Percentiles rank a stretch among this genome's conserved stretches.
Evolutionary conservation across 2,888 invertebrate species (phyloP).

Genomic region (Cynaeus angustus): DNA sequence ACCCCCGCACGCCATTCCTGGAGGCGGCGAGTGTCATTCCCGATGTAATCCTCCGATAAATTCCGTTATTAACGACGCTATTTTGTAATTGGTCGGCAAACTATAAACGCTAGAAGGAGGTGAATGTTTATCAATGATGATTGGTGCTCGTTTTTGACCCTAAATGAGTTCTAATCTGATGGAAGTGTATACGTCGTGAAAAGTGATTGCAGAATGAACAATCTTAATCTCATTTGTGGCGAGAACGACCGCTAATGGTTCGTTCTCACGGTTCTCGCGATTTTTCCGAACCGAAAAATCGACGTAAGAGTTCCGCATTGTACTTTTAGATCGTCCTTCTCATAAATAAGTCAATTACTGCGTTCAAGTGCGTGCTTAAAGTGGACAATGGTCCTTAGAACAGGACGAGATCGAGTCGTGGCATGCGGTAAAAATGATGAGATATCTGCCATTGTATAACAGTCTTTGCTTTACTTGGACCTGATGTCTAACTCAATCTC

Average conservation of each 20-base stretch:
- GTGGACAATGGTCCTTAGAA: conserved; percentile 45
- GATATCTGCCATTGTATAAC: conserved; percentile 61
- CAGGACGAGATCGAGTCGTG: conserved; percentile 40
- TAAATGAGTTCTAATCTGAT: conserved; percentile 40
- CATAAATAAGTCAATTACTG: conserved; percentile 61
- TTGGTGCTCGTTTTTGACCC: conserved; percentile 37
- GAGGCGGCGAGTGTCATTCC: conserved; percentile 25
- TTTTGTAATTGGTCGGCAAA: conserved; percentile 35
- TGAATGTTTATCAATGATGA: conserved; percentile 37
- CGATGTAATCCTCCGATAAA: conserved; percentile 32
- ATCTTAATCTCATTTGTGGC: conserved; percentile 45
- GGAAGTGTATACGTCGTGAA: conserved; percentile 40
- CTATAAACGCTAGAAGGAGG: conserved; percentile 31
- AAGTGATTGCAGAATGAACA: conserved; percentile 38
- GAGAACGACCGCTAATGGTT: conserved; percentile 38
- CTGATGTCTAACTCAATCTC: conserved; percentile 57
- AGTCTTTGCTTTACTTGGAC: conserved; percentile 30
- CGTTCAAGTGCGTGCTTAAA: conserved; percentile 41
- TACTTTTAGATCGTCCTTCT: conserved; percentile 4
- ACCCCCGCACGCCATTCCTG: conserved; percentile 31
- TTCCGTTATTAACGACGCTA: conserved; percentile 42
- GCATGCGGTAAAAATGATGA: conserved; percentile 61
- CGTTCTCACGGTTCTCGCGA: conserved; percentile 41
- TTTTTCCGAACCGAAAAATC: conserved; percentile 21
- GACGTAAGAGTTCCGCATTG: not conserved